Evolutionary conservation across 1,140 invertebrate species (phyloP), one percentile per base, ranked within the genome.

Genomic region (Microplitis demolitor): DNA sequence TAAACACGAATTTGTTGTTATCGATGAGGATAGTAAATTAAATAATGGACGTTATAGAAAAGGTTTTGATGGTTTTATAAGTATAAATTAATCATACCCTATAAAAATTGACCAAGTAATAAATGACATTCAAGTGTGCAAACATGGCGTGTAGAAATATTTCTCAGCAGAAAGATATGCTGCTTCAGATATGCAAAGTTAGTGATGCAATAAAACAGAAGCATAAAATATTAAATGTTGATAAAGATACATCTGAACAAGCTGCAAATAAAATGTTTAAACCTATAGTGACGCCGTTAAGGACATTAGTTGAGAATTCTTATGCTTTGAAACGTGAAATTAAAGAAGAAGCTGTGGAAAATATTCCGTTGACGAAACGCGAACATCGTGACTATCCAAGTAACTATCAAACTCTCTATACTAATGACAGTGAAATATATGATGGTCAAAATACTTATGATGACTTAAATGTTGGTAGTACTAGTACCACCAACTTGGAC

Each of bases 131-230:
- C 56, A 9, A 14, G 9, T 13, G 6, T 11, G 6, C 6, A 54
- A 33, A 54, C 24, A 53, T 61, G 39, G 39, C 71, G 34, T 71
- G 8, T 37, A 35, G 13, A 56, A 72, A 70, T n/a, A 74, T 61
- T 69, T 34, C 34, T 58, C 54, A 58, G n/a, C 54, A 58, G 61
- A 67, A 58, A 53, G 37, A 69, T 0, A n/a, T 76, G 4, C 45
- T 77, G 39, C 8, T 39, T 50, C 61, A 75, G 62, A 69, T 77
- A 63, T 56, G 64, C 16, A 66, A 70, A 68, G 72, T 58, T 3
- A 77, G 74, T 50, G 69, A 77, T 61, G 69, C 61, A 33, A 77
- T 76, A 14, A 53, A 69, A 9, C 68, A 61, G 45, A 74, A 76
- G 54, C 66, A 77, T 76, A 66, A 60, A 61, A 61, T 74, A 3